phyloP scores from a whole-genome alignment of 2,113 vertebrate genomes.

The mouse (Mus musculus) region GRCm39 chr1:50875001-50875500 shows the following conservation, averaged over 20 bases:
- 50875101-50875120: neutral
- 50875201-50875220: neutral
- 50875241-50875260: neutral
- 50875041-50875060: neutral
- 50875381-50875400: neutral
- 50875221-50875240: neutral
- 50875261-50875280: neutral
- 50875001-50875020: neutral
- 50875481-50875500: neutral
- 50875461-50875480: neutral
- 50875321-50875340: neutral
- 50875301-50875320: neutral
- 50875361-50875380: neutral
- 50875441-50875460: neutral
- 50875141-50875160: neutral
- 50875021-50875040: constrained; percentile 34
- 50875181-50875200: neutral
- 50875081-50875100: neutral
- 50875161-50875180: neutral
- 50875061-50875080: neutral
- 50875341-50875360: neutral
- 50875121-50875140: neutral
- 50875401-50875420: neutral
- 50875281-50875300: neutral
- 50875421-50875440: neutral